Percentiles rank a stretch among this genome's conserved stretches.
Conservation (phyloP, 2,797 vertebrate species). For the Sebastes matsubarae region DNA sequence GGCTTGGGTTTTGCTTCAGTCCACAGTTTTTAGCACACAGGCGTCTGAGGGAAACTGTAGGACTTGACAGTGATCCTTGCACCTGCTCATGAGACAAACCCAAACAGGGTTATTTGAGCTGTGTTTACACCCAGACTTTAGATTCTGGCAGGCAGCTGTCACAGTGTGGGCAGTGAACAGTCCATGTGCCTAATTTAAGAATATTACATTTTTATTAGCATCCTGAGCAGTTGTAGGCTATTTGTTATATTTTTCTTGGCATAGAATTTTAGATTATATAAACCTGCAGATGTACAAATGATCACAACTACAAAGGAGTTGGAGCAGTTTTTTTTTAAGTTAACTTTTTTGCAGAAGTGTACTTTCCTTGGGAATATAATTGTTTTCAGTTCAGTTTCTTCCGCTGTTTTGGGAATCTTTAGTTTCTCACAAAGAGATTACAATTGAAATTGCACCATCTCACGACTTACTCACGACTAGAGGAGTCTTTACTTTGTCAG, state of each 20-base stretch:
- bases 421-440: neutral
- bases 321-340: neutral
- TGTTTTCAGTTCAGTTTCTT: neutral
- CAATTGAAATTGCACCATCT: neutral
- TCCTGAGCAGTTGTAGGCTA: neutral
- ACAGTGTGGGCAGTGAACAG: constrained; percentile 37
- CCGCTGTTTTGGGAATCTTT: neutral
- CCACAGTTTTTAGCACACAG: constrained; percentile 35
- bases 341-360: constrained; percentile 1
- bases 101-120: constrained; percentile 54
- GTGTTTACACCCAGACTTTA: constrained; percentile 52
- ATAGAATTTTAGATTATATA: neutral
- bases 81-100: constrained; percentile 66
- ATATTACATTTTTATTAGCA: constrained; percentile 21
- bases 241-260: constrained; percentile 16
- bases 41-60: constrained; percentile 48
- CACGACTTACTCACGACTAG: neutral
- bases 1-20: constrained; percentile 56
- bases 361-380: neutral
- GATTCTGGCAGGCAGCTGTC: constrained; percentile 46
- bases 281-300: constrained; percentile 11
- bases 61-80: constrained; percentile 66
- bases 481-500: neutral
- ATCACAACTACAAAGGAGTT: neutral
- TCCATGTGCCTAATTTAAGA: constrained; percentile 28